Percentiles rank a stretch among this genome's conserved stretches.
Evolutionary conservation across 2,797 vertebrate species (phyloP).

Genomic region (Antennarius maculatus): DNA sequence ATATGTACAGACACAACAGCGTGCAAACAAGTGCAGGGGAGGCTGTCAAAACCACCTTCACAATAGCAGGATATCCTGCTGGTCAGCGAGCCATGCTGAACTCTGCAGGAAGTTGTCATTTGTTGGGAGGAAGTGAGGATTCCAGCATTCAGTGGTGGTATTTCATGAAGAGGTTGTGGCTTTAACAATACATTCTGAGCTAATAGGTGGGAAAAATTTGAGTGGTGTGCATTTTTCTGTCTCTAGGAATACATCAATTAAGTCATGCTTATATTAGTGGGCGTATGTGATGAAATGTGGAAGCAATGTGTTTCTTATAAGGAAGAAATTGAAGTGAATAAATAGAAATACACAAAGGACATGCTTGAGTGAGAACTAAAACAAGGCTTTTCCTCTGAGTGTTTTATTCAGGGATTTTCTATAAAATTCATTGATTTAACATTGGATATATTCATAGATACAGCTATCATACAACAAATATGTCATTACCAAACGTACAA

Average conservation of each 20-base stretch:
- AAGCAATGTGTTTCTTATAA: not conserved
- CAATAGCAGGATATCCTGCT: constrained; percentile 84
- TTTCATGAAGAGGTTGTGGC: constrained; percentile 51
- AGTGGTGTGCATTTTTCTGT: not conserved
- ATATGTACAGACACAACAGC: constrained; percentile 61
- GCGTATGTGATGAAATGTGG: not conserved
- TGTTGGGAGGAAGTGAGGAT: constrained; percentile 77
- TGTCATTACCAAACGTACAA: constrained; percentile 80
- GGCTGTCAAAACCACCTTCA: constrained; percentile 76
- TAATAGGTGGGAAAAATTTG: constrained; percentile 38
- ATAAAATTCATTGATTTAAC: constrained; percentile 79
- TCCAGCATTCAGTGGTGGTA: constrained; percentile 59
- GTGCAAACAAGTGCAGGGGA: constrained; percentile 52
- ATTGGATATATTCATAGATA: constrained; percentile 82
- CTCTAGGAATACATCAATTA: constrained; percentile 4
- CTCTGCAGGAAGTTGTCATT: constrained; percentile 81
- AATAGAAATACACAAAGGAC: constrained; percentile 1
- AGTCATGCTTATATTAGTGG: constrained; percentile 3
- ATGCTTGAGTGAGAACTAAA: constrained; percentile 44
- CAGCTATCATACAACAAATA: constrained; percentile 82
- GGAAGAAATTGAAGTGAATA: not conserved
- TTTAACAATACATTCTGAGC: constrained; percentile 20
- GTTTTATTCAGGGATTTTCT: constrained; percentile 77
- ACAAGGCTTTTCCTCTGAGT: constrained; percentile 56
- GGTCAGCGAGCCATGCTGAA: constrained; percentile 76